These are phyloP conservation scores for Lathamus discolor DNA, from an alignment of 2,113 vertebrate genomes.

Conservation along the genomic window DNA sequence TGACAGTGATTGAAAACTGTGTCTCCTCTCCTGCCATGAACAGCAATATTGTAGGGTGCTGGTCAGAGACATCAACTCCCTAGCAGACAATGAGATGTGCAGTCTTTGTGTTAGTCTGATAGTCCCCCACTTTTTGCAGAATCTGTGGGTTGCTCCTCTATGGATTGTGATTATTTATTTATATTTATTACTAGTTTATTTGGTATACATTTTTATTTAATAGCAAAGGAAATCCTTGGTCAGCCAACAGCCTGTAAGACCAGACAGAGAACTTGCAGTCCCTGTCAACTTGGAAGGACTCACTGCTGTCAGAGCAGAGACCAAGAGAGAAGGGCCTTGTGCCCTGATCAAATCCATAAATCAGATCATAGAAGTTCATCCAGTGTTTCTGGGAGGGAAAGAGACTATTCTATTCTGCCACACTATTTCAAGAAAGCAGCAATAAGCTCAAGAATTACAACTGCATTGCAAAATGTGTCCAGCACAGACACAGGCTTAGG, in stretches of 20 bases:
- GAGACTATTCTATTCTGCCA: neutral
- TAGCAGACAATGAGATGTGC: neutral
- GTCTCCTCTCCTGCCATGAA: slow-evolving; percentile 80
- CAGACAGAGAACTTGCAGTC: neutral
- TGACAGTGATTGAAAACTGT: slow-evolving; percentile 77
- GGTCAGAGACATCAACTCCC: slow-evolving; percentile 65
- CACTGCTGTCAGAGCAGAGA: neutral
- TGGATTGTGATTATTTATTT: slow-evolving; percentile 32
- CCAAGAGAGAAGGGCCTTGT: neutral
- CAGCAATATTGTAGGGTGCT: slow-evolving; percentile 76
- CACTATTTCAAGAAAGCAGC: neutral
- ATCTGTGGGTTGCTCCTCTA: neutral
- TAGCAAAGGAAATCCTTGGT: neutral
- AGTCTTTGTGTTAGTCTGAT: neutral
- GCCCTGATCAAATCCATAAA: neutral
- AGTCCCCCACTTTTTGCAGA: neutral
- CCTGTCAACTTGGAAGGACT: neutral
- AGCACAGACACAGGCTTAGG: neutral
- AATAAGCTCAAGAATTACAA: neutral
- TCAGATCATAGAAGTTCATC: neutral
- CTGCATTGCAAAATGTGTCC: neutral
- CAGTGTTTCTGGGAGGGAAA: neutral
- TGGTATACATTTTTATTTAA: slow-evolving; percentile 15
- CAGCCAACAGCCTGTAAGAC: neutral
- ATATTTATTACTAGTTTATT: slow-evolving; percentile 19